Conservation (phyloP, 2,797 vertebrate genomes). For the Pygocentrus nattereri region DNA sequence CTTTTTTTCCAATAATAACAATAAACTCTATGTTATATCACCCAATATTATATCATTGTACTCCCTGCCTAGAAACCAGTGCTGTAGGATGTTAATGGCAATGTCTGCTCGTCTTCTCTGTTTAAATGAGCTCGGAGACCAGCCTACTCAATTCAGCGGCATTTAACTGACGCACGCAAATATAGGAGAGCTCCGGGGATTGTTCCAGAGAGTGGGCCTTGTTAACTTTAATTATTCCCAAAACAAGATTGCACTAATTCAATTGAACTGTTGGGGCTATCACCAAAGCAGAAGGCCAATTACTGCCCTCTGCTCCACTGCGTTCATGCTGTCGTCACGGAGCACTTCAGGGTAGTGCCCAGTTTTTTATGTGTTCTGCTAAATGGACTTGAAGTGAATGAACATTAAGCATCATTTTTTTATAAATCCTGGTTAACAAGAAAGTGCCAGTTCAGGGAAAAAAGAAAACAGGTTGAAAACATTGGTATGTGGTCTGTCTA, state of each 20-base stretch:
- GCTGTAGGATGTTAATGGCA: not conserved
- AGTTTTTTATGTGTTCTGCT: not conserved
- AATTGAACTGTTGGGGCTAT: conserved; percentile 73
- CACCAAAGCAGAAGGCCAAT: conserved; percentile 74
- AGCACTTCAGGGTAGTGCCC: conserved; percentile 20
- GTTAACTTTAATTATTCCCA: conserved; percentile 83
- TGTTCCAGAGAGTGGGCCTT: conserved; percentile 70
- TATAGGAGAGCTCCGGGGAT: conserved; percentile 66
- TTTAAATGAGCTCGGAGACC: conserved; percentile 53
- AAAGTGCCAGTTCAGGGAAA: not conserved
- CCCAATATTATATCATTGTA: not conserved
- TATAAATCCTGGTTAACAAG: no score
- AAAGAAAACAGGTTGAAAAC: not conserved
- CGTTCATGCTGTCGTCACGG: conserved; percentile 66
- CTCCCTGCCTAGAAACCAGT: not conserved
- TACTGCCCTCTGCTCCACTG: conserved; percentile 65
- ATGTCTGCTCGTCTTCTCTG: conserved; percentile 23
- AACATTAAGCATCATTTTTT: not conserved
- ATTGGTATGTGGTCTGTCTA: not conserved
- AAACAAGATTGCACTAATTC: conserved; percentile 73
- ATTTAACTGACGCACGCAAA: conserved; percentile 78
- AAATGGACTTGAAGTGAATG: not conserved
- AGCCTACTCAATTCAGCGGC: conserved; percentile 61
- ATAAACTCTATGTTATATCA: not conserved
- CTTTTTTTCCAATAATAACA: not conserved